A percentile compares a stretch with the other conserved stretches of the same genome.
phyloP scores from a whole-genome alignment of 2,113 vertebrate genomes.

The Hemibagrus wyckioides region DNA sequence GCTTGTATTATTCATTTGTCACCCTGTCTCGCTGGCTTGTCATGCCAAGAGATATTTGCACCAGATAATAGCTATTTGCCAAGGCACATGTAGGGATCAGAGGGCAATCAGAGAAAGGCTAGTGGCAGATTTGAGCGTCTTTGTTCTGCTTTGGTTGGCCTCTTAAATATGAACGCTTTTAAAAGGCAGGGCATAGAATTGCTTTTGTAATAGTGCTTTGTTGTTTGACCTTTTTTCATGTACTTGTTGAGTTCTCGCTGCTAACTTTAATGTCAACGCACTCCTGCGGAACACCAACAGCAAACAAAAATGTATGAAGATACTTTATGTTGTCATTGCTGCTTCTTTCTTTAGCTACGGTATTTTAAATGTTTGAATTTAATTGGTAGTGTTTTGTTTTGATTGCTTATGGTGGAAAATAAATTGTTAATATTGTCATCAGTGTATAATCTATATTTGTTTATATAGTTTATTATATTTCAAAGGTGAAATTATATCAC shows the following conservation, averaged over 20 bases:
- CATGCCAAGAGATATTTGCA: conserved; percentile 11
- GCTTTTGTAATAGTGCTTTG: conserved; percentile 16
- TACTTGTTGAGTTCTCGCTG: conserved; percentile 29
- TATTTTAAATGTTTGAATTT: background rate
- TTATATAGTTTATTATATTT: background rate
- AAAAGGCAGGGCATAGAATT: background rate
- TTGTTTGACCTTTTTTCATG: conserved; percentile 14
- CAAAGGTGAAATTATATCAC: background rate
- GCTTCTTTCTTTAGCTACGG: background rate
- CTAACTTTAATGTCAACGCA: background rate
- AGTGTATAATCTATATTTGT: background rate
- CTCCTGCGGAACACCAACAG: background rate
- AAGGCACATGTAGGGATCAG: conserved; percentile 16
- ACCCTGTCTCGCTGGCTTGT: conserved; percentile 21
- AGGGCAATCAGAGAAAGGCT: background rate
- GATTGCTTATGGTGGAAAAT: background rate
- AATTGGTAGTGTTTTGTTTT: background rate
- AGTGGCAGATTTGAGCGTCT: background rate
- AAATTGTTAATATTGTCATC: background rate
- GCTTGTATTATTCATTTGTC: conserved; percentile 32
- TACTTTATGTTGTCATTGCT: background rate
- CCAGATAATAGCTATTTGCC: background rate
- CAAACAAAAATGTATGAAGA: too few relatives aligned
- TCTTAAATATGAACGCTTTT: conserved; percentile 15
- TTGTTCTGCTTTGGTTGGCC: conserved; percentile 18